Conservation (phyloP, 2,797 vertebrate species). For the Allobates femoralis region DNA sequence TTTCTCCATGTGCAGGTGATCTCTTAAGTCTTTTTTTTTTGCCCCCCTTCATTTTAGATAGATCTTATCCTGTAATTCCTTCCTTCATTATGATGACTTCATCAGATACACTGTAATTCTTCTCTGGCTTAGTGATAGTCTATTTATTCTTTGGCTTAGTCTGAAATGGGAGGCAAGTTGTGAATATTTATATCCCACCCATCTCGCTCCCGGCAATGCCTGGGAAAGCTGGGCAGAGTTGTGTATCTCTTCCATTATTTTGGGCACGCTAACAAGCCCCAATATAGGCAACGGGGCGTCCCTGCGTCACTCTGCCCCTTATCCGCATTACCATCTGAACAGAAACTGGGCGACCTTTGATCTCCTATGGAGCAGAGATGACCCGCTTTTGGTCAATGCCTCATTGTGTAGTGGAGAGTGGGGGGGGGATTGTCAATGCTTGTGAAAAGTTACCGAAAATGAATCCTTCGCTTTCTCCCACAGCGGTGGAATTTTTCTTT, state of each 20-base stretch:
- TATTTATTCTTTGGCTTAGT: background rate
- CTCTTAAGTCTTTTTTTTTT: too few species aligned
- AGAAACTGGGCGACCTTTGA: slow-evolving; percentile 38
- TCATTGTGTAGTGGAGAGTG: slow-evolving; percentile 38
- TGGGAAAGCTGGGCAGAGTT: slow-evolving; percentile 28
- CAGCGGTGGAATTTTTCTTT: slow-evolving; percentile 46
- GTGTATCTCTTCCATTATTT: background rate
- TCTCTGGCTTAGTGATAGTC: background rate
- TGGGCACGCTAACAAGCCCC: slow-evolving; percentile 11
- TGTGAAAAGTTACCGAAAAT: slow-evolving; percentile 23
- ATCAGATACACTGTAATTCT: background rate
- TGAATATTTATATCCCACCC: slow-evolving; percentile 44
- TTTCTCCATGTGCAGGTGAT: too few species aligned
- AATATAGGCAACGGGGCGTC: slow-evolving; percentile 15
- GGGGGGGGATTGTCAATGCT: slow-evolving; percentile 15
- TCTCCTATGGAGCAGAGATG: slow-evolving; percentile 34
- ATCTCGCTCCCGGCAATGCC: slow-evolving; percentile 11
- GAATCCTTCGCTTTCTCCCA: slow-evolving; percentile 15
- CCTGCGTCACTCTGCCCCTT: slow-evolving; percentile 37
- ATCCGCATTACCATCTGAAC: slow-evolving; percentile 54
- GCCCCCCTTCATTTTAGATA: too few species aligned
- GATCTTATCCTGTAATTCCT: background rate
- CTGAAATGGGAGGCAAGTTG: background rate
- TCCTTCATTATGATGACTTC: background rate
- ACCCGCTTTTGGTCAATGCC: slow-evolving; percentile 52